Evolutionary conservation across 2,797 vertebrate genomes (phyloP).

Genomic region (Tadarida brasiliensis): DNA sequence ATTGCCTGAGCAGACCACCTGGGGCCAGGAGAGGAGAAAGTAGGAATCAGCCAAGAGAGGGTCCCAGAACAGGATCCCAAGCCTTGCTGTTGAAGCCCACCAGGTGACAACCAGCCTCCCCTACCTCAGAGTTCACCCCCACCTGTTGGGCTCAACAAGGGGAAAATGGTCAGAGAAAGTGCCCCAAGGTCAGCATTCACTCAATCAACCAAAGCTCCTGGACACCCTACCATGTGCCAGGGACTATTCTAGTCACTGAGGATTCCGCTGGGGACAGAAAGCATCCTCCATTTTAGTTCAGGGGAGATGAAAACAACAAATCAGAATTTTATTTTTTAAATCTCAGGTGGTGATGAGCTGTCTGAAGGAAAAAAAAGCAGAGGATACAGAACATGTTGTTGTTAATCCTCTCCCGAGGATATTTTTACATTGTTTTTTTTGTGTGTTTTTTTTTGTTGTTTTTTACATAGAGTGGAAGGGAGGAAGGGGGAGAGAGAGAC

Average conservation of each 20-base stretch:
- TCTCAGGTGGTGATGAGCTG: neutral
- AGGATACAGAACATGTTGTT: neutral
- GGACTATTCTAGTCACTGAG: neutral
- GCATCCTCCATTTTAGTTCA: neutral
- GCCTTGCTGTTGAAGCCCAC: neutral
- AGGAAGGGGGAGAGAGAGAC: too few species aligned
- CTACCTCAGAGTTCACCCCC: neutral
- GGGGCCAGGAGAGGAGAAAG: neutral
- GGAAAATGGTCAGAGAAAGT: neutral
- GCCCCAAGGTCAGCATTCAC: neutral
- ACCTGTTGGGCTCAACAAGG: neutral
- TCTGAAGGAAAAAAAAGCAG: slow-evolving; percentile 32
- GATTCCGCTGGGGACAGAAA: neutral
- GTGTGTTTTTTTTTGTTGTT: too few species aligned
- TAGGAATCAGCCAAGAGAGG: neutral
- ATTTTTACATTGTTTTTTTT: too few species aligned
- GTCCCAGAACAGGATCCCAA: neutral
- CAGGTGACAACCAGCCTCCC: neutral
- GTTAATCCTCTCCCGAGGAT: too few species aligned
- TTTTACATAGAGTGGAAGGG: too few species aligned
- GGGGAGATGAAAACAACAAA: neutral
- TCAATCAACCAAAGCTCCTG: neutral
- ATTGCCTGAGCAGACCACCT: neutral
- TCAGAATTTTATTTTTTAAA: slow-evolving; percentile 12
- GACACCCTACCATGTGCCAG: neutral